A percentile compares a stretch with the other conserved stretches of the same genome.
These are phyloP conservation scores for Apamea sordens DNA, from an alignment of 2,888 invertebrate species.

Conservation along the genomic window DNA sequence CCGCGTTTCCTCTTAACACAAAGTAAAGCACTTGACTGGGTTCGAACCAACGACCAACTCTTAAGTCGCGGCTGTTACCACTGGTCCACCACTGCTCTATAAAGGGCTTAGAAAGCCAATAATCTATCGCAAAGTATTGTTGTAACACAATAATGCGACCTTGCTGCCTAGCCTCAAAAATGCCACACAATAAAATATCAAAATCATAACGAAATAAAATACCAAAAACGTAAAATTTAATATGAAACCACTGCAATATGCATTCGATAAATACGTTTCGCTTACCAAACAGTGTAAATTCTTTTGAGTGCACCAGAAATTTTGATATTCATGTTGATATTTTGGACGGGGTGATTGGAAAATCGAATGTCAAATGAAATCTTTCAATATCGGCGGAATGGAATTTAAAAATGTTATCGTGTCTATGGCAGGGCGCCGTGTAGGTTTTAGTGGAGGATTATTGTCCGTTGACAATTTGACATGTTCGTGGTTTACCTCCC, in stretches of 20 bases:
- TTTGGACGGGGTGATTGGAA: conserved; percentile 57
- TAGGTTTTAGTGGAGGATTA: conserved; percentile 20
- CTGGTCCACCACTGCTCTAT: not conserved
- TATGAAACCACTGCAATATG: conserved; percentile 15
- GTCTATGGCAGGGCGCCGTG: conserved; percentile 22
- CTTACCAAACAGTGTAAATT: conserved; percentile 74
- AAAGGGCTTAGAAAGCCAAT: not conserved
- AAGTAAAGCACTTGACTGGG: no score
- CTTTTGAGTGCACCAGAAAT: conserved; percentile 78
- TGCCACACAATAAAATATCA: not conserved
- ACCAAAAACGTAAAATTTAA: not conserved
- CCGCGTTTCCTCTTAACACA: no score
- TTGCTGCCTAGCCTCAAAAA: not conserved
- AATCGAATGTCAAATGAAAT: conserved; percentile 55
- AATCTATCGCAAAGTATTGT: not conserved
- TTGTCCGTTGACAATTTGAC: conserved; percentile 4
- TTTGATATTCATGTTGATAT: conserved; percentile 76
- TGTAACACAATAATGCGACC: not conserved
- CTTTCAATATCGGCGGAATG: conserved; percentile 34
- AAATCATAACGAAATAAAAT: conserved; percentile 11
- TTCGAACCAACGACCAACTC: no score
- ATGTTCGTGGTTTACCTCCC: not conserved
- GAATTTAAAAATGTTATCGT: conserved; percentile 32
- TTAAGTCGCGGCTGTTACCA: not conserved
- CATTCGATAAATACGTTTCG: conserved; percentile 25